These are phyloP conservation scores for Beris chalybata DNA, from an alignment of 2,888 invertebrate species.

Conservation along the genomic window DNA sequence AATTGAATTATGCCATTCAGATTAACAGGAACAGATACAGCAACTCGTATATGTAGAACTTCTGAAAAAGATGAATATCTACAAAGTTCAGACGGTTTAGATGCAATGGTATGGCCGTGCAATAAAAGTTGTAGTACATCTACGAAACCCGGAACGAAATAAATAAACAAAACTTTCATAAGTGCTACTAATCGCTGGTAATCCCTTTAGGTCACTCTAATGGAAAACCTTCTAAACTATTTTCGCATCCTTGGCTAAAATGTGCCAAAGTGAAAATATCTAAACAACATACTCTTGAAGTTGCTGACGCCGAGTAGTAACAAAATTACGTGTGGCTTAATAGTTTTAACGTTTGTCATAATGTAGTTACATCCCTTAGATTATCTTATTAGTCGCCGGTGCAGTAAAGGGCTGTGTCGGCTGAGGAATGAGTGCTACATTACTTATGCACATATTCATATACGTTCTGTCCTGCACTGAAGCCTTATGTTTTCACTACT, in stretches of 20 bases:
- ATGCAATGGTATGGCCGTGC: no score
- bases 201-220: slow-evolving; percentile 38
- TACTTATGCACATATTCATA: slow-evolving; percentile 22
- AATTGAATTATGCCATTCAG: slow-evolving; percentile 56
- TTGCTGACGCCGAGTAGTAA: slow-evolving; percentile 4
- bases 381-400: slow-evolving; percentile 50
- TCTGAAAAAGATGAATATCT: no score
- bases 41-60: neutral
- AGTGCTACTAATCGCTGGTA: slow-evolving; percentile 20
- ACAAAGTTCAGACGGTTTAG: no score
- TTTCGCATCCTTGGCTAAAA: neutral
- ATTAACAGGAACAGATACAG: neutral
- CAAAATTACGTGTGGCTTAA: slow-evolving; percentile 37
- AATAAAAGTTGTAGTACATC: no score
- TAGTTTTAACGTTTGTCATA: slow-evolving; percentile 44
- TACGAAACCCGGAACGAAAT: no score
- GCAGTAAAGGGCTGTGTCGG: neutral
- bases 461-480: neutral
- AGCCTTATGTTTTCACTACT: neutral
- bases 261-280: slow-evolving; percentile 11
- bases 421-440: slow-evolving; percentile 8
- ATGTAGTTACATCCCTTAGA: slow-evolving; percentile 51
- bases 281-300: neutral
- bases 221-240: slow-evolving; percentile 29
- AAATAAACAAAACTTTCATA: slow-evolving; percentile 1